These are phyloP conservation scores for Caerostris extrusa DNA, from an alignment of 1,140 invertebrate genomes.

Conservation along the genomic window DNA sequence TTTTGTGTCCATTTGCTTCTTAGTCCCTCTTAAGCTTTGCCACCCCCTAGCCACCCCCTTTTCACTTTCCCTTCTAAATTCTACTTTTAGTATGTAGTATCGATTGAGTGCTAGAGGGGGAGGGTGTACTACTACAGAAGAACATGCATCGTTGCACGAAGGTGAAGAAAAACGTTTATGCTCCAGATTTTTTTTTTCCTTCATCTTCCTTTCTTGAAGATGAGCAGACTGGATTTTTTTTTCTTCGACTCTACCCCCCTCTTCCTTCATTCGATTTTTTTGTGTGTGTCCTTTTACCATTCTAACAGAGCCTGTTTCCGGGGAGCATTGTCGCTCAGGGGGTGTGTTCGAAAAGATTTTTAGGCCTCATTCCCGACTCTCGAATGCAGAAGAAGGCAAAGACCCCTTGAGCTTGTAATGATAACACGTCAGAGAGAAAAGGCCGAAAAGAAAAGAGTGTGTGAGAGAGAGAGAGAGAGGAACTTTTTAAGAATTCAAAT, in stretches of 20 bases:
- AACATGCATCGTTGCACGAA: constrained; percentile 46
- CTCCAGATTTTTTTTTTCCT: not conserved
- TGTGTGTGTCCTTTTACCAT: no score
- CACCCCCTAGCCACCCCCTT: not conserved
- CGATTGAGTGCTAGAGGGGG: constrained; percentile 20
- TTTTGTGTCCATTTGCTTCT: constrained; percentile 72
- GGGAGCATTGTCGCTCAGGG: constrained; percentile 39
- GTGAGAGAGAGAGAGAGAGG: no score
- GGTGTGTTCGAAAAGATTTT: constrained; percentile 53
- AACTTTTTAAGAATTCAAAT: not conserved
- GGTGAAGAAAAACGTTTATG: constrained; percentile 58
- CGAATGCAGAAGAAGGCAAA: not conserved
- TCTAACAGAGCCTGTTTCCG: not conserved
- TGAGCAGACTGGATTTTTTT: constrained; percentile 38
- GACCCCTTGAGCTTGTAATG: constrained; percentile 34
- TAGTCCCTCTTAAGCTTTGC: constrained; percentile 56
- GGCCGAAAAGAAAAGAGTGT: not conserved
- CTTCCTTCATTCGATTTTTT: no score
- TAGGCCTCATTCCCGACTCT: constrained; percentile 42
- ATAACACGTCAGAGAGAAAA: not conserved
- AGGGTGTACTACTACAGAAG: not conserved
- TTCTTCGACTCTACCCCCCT: not conserved
- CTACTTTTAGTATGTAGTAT: constrained; percentile 38
- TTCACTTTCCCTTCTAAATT: not conserved
- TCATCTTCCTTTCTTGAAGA: constrained; percentile 28